Base-by-base conservation (phyloP, 2,113 vertebrate genomes). In the Barbus barbus region DNA sequence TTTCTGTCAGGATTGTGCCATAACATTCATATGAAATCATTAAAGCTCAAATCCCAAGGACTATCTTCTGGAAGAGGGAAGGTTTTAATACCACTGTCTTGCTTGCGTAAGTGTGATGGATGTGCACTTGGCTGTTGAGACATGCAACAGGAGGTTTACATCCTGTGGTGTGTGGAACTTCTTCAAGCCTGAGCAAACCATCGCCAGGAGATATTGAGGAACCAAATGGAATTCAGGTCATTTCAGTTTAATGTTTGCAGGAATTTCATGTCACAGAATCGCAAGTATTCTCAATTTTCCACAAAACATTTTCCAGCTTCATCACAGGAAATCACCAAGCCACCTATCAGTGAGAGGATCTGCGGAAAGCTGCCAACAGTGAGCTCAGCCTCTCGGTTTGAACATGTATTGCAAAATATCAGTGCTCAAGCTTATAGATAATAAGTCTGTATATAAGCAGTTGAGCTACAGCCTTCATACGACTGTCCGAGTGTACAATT, bases 11-110 rank as follows among this genome's bases (percentile, higher is more conserved):
- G 82, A 82, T 76, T 80, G 60, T 85, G 82, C 82, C 67, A 78
- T 85, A 83, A 86, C 82, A 85, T 86, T 78, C 80, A 85, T 75
- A 86, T 73, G 79, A 67, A 85, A 87, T 87, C 83, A 83, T 69
- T 72, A 75, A 73, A 53, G 81, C 83, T 82, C 74, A 46, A 80
- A 80, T 85, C 81, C 80, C 65, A 74, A 53, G 82, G 51, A 82
- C 75, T 81, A 84, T 84, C 60, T 80, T 11, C 75, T 73, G 74
- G 71, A 83, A 56, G 69, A 74, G n/a, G 58, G 26, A 41, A 38
- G 22, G 61, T 51, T 78, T 74, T 83, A 33, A 74, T 28, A 81
- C 28, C 44, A 74, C 69, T 53, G 61, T 82, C 67, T 63, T 61
- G 26, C 60, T 77, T 82, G 58, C 67, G 26, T 71, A 80, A 79